Evolutionary conservation across 1,140 invertebrate species (phyloP).

Genomic region (Drepana arcuata): DNA sequence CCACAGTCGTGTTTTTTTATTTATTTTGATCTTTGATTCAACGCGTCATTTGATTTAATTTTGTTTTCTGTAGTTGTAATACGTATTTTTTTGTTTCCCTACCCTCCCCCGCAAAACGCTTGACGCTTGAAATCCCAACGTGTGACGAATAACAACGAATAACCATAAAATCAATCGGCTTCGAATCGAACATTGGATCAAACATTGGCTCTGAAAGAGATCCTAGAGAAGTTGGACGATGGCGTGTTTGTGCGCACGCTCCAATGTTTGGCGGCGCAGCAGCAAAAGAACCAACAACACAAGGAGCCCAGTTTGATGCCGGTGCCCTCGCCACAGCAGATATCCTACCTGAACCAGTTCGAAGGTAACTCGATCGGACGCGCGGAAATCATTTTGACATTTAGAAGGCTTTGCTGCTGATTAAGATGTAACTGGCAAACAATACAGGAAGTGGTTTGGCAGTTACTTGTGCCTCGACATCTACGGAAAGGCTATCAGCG

Average conservation of each 20-base stretch:
- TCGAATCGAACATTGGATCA: constrained; percentile 14
- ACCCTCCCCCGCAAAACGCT: constrained; percentile 58
- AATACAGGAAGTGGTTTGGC: too few relatives aligned
- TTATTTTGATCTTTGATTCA: constrained; percentile 32
- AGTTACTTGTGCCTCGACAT: too few relatives aligned
- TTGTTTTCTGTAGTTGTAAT: constrained; percentile 70
- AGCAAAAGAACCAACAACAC: constrained; percentile 74
- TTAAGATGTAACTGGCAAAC: too few relatives aligned
- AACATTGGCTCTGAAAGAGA: constrained; percentile 49
- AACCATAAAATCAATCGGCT: constrained; percentile 9
- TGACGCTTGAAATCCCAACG: constrained; percentile 68
- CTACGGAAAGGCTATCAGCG: too few relatives aligned
- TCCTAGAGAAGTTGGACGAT: constrained; percentile 75
- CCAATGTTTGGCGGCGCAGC: constrained; percentile 84
- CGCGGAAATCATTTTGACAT: too few relatives aligned
- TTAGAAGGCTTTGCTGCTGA: too few relatives aligned
- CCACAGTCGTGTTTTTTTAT: constrained; percentile 38
- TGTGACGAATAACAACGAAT: constrained; percentile 60
- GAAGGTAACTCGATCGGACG: constrained; percentile 75
- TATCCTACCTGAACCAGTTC: constrained; percentile 95
- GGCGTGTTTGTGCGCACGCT: constrained; percentile 86
- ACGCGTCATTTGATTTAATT: constrained; percentile 27
- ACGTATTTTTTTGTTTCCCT: constrained; percentile 69
- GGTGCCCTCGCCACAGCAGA: constrained; percentile 95
- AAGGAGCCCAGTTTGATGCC: constrained; percentile 95